These are phyloP conservation scores for Beris chalybata DNA, from an alignment of 2,888 invertebrate species.

Conservation along the genomic window DNA sequence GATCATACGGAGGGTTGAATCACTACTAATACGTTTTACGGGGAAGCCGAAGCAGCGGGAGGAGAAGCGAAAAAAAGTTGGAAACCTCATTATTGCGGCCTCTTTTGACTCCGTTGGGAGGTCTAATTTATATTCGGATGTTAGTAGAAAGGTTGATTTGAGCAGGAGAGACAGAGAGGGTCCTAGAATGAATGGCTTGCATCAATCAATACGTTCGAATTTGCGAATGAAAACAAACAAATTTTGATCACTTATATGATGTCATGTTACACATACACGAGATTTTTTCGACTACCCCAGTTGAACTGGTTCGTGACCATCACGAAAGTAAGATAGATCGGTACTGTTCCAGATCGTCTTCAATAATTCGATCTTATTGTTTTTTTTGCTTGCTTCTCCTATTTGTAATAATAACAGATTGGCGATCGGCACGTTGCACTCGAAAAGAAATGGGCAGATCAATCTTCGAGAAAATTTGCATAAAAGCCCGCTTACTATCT, in stretches of 20 bases:
- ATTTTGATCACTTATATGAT: conserved; percentile 1
- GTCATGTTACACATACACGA: too few relatives aligned
- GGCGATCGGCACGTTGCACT: conserved; percentile 35
- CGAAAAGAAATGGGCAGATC: conserved; percentile 36
- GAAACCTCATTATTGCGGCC: conserved; percentile 32
- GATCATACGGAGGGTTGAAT: conserved; percentile 6
- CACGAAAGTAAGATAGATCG: conserved; percentile 1
- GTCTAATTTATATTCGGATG: conserved; percentile 30
- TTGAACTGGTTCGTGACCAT: conserved; percentile 15
- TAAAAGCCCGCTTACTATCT: conserved; percentile 1
- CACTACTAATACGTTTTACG: background rate
- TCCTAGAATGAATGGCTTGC: conserved; percentile 21
- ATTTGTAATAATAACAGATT: conserved; percentile 35
- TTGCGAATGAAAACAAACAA: conserved; percentile 7
- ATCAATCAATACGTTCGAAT: conserved; percentile 32
- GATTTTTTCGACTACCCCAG: background rate
- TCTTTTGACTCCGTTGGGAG: conserved; percentile 28
- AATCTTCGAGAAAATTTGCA: conserved; percentile 33
- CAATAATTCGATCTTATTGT: background rate
- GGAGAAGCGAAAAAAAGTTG: background rate
- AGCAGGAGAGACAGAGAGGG: background rate
- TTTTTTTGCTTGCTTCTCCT: background rate
- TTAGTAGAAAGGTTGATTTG: background rate
- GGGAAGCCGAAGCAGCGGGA: background rate
- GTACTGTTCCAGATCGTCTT: conserved; percentile 2